Evolutionary conservation across 2,113 vertebrate species (phyloP).

Genomic region (Crotalus horridus): DNA sequence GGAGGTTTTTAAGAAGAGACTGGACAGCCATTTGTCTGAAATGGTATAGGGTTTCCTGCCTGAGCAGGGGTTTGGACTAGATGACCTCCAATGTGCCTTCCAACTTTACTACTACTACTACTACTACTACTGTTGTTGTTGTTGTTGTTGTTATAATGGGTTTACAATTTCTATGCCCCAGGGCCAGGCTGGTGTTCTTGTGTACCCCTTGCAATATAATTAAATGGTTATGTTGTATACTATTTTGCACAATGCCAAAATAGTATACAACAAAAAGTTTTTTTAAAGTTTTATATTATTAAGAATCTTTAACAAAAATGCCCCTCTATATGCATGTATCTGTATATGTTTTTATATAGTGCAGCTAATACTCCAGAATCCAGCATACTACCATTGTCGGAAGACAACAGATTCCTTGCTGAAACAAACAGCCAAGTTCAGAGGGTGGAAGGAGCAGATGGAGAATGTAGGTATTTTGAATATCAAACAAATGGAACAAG

Average conservation of each 20-base stretch:
- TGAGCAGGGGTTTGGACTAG: too few species aligned
- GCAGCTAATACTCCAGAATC: slow-evolving; percentile 24
- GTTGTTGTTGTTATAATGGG: too few species aligned
- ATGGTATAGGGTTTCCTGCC: too few species aligned
- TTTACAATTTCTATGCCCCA: background rate
- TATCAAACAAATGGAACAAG: slow-evolving; percentile 3
- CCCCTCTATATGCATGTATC: background rate
- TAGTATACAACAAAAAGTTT: background rate
- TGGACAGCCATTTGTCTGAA: too few species aligned
- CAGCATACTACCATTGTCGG: slow-evolving; percentile 14
- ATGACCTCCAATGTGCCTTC: too few species aligned
- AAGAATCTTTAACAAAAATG: background rate
- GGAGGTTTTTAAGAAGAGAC: too few species aligned
- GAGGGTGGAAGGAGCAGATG: background rate
- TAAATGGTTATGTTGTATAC: background rate
- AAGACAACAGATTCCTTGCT: slow-evolving; percentile 39
- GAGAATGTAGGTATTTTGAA: slow-evolving; percentile 54
- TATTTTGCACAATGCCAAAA: background rate
- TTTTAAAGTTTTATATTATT: background rate
- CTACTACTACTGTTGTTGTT: too few species aligned
- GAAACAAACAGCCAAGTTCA: slow-evolving; percentile 18
- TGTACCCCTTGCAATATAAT: background rate
- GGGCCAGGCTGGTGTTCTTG: background rate
- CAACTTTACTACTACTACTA: too few species aligned
- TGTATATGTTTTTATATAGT: slow-evolving; percentile 51